Evolutionary conservation across 1,140 invertebrate genomes (phyloP).

Genomic region (Potamilus streckersoni): DNA sequence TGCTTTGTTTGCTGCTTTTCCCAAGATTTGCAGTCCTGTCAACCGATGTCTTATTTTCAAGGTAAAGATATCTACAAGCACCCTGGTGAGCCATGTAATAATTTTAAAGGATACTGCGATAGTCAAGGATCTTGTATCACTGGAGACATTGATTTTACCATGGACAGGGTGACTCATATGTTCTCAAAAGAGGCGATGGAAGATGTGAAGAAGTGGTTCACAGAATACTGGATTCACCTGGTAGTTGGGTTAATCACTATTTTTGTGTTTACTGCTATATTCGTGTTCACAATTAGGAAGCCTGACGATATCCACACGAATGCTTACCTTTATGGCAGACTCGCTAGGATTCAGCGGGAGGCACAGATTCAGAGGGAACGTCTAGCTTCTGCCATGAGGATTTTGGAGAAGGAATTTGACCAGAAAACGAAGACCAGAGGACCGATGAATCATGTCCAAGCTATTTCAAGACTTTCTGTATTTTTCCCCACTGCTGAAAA

Average conservation of each 20-base stretch:
- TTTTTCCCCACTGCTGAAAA: slow-evolving; percentile 36
- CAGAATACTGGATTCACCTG: slow-evolving; percentile 49
- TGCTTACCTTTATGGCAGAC: slow-evolving; percentile 30
- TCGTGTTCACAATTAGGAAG: slow-evolving; percentile 3
- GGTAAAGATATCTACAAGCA: slow-evolving; percentile 3
- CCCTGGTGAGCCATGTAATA: slow-evolving; percentile 33
- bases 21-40: slow-evolving; percentile 6
- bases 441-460: slow-evolving; percentile 18
- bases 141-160: slow-evolving; percentile 13
- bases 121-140: slow-evolving; percentile 30
- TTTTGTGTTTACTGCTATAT: slow-evolving; percentile 9
- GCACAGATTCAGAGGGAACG: slow-evolving; percentile 20
- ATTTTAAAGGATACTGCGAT: slow-evolving; percentile 43
- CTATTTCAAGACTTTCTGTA: slow-evolving; percentile 31
- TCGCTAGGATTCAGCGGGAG: slow-evolving; percentile 19
- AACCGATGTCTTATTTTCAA: neutral
- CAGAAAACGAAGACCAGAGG: neutral
- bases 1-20: slow-evolving; percentile 35
- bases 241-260: slow-evolving; percentile 21
- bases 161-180: slow-evolving; percentile 25
- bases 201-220: slow-evolving; percentile 36
- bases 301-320: slow-evolving; percentile 15
- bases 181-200: slow-evolving; percentile 29
- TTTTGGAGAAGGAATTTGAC: slow-evolving; percentile 21
- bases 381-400: neutral